Conservation (phyloP, 2,888 invertebrate species). For the Lasius fuliginosus region DNA sequence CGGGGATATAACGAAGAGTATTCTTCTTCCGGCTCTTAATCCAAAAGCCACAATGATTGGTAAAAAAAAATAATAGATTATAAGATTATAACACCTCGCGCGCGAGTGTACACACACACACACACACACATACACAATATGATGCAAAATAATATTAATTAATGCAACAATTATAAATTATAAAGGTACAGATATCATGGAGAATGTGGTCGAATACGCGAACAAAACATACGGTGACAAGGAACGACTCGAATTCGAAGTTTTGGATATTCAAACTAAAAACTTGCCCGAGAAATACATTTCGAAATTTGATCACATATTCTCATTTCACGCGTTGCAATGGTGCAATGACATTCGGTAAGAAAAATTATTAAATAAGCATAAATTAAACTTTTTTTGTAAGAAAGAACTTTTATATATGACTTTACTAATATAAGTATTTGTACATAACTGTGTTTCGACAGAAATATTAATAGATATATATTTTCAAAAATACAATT, state of each 20-base stretch:
- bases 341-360: neutral
- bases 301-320: neutral
- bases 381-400: neutral
- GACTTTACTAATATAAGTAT: no score
- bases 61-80: constrained; percentile 63
- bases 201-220: neutral
- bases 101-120: neutral
- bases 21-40: constrained; percentile 89
- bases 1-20: constrained; percentile 90
- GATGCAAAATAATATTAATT: neutral
- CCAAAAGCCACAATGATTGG: constrained; percentile 85
- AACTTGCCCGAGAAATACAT: neutral
- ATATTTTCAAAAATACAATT: neutral
- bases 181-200: neutral
- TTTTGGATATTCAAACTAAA: neutral
- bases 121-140: neutral
- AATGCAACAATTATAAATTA: neutral
- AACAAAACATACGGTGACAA: neutral
- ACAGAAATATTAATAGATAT: neutral
- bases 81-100: neutral
- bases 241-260: neutral
- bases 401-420: neutral
- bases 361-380: neutral
- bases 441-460: no score
- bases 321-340: neutral